Evolutionary conservation across 2,797 vertebrate genomes (phyloP).

Genomic region (Adelosebastes latens): DNA sequence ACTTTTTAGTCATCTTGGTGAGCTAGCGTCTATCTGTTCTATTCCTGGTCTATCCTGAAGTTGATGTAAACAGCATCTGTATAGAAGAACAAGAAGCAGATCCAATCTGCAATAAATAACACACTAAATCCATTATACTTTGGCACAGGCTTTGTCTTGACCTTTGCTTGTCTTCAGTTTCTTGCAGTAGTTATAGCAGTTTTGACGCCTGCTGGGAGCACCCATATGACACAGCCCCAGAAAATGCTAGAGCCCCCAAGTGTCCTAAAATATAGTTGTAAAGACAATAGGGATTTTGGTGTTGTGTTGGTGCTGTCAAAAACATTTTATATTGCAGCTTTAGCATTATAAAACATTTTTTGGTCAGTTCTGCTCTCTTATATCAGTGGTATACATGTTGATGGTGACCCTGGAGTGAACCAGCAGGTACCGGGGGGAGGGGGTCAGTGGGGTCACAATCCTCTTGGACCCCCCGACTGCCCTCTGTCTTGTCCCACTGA

Average conservation of each 20-base stretch:
- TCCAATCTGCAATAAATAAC: not conserved
- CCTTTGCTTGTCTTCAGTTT: not conserved
- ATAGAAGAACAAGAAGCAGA: not conserved
- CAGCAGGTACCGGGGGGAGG: constrained; percentile 66
- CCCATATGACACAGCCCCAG: not conserved
- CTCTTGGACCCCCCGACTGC: constrained; percentile 47
- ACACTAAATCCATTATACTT: not conserved
- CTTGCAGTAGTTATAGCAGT: not conserved
- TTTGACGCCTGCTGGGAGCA: not conserved
- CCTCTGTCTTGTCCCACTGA: constrained; percentile 57
- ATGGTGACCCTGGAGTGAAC: constrained; percentile 74
- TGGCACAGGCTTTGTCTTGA: not conserved
- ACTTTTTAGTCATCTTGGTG: not conserved
- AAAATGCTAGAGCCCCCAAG: not conserved
- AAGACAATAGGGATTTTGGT: not conserved
- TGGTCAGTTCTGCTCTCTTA: not conserved
- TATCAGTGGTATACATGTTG: constrained; percentile 1
- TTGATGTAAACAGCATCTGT: not conserved
- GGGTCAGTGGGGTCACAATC: constrained; percentile 58
- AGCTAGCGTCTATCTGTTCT: not conserved
- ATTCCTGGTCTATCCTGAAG: not conserved
- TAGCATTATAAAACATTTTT: not conserved
- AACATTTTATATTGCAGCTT: not conserved
- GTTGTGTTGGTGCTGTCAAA: not conserved
- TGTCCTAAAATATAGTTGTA: not conserved